Evolutionary conservation across 2,113 vertebrate species (phyloP).

Genomic region (Aplodontia rufa): DNA sequence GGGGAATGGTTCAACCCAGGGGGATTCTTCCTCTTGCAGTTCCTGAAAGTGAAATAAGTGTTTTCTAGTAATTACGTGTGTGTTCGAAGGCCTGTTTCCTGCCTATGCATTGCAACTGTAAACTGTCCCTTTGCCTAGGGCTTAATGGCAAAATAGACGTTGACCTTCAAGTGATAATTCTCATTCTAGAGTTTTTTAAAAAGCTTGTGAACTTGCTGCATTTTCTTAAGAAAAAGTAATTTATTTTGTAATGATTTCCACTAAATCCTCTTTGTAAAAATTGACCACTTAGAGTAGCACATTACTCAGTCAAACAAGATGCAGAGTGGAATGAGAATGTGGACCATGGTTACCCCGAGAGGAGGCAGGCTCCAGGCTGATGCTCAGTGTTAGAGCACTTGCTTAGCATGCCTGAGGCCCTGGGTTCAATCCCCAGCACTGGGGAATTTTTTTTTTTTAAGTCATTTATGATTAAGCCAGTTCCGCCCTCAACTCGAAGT

Average conservation of each 20-base stretch:
- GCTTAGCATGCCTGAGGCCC: too few species aligned
- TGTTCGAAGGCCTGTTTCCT: too few species aligned
- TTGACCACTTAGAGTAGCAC: not conserved
- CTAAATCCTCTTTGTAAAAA: not conserved
- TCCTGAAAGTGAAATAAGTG: not conserved
- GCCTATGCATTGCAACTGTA: not conserved
- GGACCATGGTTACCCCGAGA: not conserved
- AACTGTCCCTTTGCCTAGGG: not conserved
- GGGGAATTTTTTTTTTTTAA: too few species aligned
- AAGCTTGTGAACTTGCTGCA: not conserved
- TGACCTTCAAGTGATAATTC: not conserved
- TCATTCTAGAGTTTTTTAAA: not conserved
- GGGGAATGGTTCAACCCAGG: not conserved
- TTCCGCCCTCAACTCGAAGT: not conserved
- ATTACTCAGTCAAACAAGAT: not conserved
- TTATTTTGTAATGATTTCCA: not conserved
- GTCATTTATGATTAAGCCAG: not conserved
- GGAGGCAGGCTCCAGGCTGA: not conserved
- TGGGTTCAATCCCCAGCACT: too few species aligned
- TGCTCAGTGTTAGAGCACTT: too few species aligned
- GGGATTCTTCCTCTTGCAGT: not conserved
- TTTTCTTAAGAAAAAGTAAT: not conserved
- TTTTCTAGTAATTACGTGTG: not conserved
- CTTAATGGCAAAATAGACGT: not conserved
- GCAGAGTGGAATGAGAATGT: not conserved